A percentile compares a stretch with the other conserved stretches of the same genome.
These are phyloP conservation scores for Drosophila tanythrix DNA, from an alignment of 2,888 invertebrate genomes.

Conservation along the genomic window DNA sequence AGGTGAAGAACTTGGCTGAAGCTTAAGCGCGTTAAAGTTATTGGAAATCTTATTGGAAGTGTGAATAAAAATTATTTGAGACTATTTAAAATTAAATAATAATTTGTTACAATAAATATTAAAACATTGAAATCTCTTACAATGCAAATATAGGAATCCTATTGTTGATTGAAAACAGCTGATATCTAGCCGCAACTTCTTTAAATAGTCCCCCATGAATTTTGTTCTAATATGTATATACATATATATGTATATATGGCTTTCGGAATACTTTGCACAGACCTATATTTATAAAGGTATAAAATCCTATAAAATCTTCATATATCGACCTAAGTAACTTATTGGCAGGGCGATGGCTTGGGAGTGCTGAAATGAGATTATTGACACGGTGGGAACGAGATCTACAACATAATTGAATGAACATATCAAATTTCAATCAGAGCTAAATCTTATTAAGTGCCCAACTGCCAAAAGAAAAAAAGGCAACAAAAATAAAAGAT, in stretches of 20 bases:
- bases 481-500: not conserved
- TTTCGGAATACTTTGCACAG: not conserved
- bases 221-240: not conserved
- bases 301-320: slow-evolving; percentile 7
- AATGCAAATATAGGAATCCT: not conserved
- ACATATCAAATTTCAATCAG: slow-evolving; percentile 78
- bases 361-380: slow-evolving; percentile 50
- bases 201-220: not conserved
- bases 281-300: slow-evolving; percentile 6
- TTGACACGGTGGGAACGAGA: slow-evolving; percentile 60
- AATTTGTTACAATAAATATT: not conserved
- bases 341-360: slow-evolving; percentile 23
- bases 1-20: slow-evolving; percentile 27
- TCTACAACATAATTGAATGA: slow-evolving; percentile 67
- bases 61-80: not conserved
- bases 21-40: not conserved
- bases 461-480: slow-evolving; percentile 23
- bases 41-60: not conserved
- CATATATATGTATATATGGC: too few species aligned
- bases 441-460: slow-evolving; percentile 72
- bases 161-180: not conserved
- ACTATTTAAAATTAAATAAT: not conserved
- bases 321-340: slow-evolving; percentile 15
- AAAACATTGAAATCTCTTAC: not conserved
- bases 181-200: not conserved